A percentile compares a stretch with the other conserved stretches of the same genome.
These are phyloP conservation scores for Microtus pennsylvanicus DNA, from an alignment of 2,113 vertebrate genomes.

Conservation along the genomic window DNA sequence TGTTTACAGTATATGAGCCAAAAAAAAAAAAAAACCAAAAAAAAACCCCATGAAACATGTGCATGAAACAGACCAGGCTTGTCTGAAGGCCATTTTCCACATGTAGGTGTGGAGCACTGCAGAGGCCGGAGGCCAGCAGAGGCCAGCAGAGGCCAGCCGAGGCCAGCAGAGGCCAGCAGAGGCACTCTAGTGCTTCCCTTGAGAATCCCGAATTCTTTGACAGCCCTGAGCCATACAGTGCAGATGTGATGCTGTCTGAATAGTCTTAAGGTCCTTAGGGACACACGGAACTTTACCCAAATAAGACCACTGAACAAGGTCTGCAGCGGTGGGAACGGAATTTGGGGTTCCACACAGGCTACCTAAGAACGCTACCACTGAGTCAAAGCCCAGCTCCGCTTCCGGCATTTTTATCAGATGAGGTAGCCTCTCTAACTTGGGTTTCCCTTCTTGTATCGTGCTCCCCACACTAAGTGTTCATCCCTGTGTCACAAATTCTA, in stretches of 20 bases:
- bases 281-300: background rate
- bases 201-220: background rate
- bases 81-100: background rate
- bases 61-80: background rate
- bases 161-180: background rate
- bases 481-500: background rate
- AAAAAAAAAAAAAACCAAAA: background rate
- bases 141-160: no score
- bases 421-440: background rate
- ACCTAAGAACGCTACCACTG: background rate
- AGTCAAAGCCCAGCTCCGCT: no score
- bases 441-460: background rate
- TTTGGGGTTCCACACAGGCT: background rate
- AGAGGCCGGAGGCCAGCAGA: background rate
- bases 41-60: background rate
- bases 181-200: background rate
- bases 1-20: background rate
- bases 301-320: no score
- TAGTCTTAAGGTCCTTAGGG: background rate
- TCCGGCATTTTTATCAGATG: background rate
- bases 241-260: no score
- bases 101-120: background rate
- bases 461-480: background rate
- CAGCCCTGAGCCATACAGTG: no score
- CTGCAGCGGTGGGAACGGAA: no score